Base-by-base conservation (phyloP, 1,140 invertebrate genomes). In the Drusus annulatus region DNA sequence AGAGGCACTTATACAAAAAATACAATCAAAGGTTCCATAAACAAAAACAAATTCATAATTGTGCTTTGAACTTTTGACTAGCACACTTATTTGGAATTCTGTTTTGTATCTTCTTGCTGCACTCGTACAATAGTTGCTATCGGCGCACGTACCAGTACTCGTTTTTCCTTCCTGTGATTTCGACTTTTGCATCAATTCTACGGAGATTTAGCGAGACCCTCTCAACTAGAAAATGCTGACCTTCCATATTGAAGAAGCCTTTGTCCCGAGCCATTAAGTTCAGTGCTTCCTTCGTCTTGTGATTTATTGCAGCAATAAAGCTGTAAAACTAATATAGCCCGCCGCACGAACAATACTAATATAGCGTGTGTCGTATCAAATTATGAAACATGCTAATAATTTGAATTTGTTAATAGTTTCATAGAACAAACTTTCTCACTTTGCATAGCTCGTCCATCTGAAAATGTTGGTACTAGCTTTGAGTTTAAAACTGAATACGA, bases 181-280 rank as follows among this genome's bases (percentile, higher is more conserved):
- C 65, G 65, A 69, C 65, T 69, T 69, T 69, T 69, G 65, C 65
- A 69, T 50, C 65, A 69, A 36, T 69, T 69, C 65, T n/a, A 69
- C 36, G 15, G 65, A 69, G 65, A 69, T 69, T 69, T 69, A 69
- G 65, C 65, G 31, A 69, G 23, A 50, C n/a, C 28, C 21, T 51
- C 36, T 25, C 65, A 45, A 69, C 65, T 21, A 45, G 36, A 69
- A 51, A 69, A 23, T 51, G 65, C 65, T 69, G 65, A 69, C 65
- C 65, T 69, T 50, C 65, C 36, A 13, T 31, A 65, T 28, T 28
- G 21, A 16, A 23, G 28, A 65, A 65, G 21, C 62, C 62, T 65
- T 65, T 25, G 21, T 25, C n/a, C 62, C 62, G 28, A 28, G 62
- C 28, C 23, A 60, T 60, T 60, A 60, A 60, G 19, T 69, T 69